Percentiles rank a stretch among this genome's conserved stretches.
Evolutionary conservation across 30 jellyfish, hydroid and myxozoan species (phyloP).

Genomic region (Morbakka virulenta): DNA sequence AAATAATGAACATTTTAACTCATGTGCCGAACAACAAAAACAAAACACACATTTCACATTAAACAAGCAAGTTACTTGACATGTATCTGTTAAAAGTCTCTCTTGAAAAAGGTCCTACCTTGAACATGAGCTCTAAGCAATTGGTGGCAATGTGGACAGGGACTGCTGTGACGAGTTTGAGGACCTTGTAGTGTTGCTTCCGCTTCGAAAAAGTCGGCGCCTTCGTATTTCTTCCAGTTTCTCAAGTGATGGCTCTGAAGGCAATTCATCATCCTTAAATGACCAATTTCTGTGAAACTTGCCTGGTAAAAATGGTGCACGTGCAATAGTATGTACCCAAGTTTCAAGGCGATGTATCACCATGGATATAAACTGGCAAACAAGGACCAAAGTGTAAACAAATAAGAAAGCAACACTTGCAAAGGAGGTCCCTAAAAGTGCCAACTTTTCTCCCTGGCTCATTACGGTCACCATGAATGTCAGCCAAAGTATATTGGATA

Average conservation of each 20-base stretch:
- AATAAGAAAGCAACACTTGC: slow-evolving; percentile 87
- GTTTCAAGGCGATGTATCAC: slow-evolving; percentile 68
- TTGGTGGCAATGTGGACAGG: neutral
- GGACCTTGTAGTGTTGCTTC: neutral
- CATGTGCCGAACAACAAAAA: no score
- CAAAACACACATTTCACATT: no score
- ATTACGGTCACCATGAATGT: slow-evolving; percentile 90
- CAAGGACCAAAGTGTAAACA: slow-evolving; percentile 72
- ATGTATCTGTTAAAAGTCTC: no score
- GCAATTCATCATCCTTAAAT: slow-evolving; percentile 81
- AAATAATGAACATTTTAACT: no score
- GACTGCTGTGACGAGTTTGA: neutral
- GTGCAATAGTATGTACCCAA: slow-evolving; percentile 73
- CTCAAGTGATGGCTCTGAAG: slow-evolving; percentile 82
- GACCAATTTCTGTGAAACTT: slow-evolving; percentile 87
- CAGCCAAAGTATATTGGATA: slow-evolving; percentile 82
- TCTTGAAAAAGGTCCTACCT: no score
- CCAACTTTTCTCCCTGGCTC: slow-evolving; percentile 75
- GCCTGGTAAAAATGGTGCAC: slow-evolving; percentile 94
- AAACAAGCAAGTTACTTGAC: no score
- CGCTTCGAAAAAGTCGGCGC: slow-evolving; percentile 22
- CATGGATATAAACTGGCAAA: slow-evolving; percentile 62
- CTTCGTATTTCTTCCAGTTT: slow-evolving; percentile 58
- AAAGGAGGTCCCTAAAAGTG: slow-evolving; percentile 70
- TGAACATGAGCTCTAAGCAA: no score